Conservation (phyloP, 2,888 invertebrate genomes). For the Muscina levida region DNA sequence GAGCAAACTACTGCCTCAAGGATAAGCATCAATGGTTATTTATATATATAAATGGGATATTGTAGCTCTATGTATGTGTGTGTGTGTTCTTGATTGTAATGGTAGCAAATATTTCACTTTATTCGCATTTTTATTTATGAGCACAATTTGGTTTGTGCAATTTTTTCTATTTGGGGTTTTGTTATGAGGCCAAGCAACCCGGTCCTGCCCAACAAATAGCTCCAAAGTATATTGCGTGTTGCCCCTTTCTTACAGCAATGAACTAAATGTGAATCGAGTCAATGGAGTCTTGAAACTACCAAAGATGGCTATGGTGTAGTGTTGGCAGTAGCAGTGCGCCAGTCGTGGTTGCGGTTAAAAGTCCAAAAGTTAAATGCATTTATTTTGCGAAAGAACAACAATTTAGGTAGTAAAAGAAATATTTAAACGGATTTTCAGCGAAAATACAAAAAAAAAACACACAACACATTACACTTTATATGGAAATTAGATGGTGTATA, state of each 20-base stretch:
- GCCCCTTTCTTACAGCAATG: not conserved
- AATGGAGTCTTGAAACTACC: not conserved
- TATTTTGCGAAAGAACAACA: constrained; percentile 24
- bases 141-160: constrained; percentile 37
- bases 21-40: not conserved
- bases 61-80: not conserved
- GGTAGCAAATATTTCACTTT: constrained; percentile 47
- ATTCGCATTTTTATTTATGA: constrained; percentile 55
- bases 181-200: not conserved
- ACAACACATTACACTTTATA: too few species aligned
- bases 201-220: not conserved
- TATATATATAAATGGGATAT: not conserved
- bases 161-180: constrained; percentile 43
- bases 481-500: too few species aligned
- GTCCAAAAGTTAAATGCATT: constrained; percentile 58
- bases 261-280: constrained; percentile 25
- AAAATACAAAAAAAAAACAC: not conserved
- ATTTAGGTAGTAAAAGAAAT: constrained; percentile 33
- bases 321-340: constrained; percentile 31
- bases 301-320: not conserved
- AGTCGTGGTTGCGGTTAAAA: constrained; percentile 52
- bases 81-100: constrained; percentile 13
- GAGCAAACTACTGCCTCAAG: not conserved
- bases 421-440: constrained; percentile 16
- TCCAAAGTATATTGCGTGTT: constrained; percentile 10